Evolutionary conservation across 2,888 invertebrate genomes (phyloP).

Genomic region (Netelia melanura): DNA sequence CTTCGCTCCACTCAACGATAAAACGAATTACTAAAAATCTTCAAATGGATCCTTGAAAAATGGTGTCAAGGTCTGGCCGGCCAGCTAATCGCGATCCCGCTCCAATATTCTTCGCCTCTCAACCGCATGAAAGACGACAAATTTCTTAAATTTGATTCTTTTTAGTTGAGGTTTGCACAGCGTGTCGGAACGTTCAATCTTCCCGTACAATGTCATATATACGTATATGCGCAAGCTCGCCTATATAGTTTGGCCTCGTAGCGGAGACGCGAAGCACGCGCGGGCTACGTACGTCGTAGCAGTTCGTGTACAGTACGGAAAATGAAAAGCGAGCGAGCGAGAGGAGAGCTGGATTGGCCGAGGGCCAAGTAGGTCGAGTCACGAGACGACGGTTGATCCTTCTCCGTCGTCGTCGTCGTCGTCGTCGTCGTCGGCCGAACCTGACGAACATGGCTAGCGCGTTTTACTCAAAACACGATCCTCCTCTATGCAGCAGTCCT

Average conservation of each 20-base stretch:
- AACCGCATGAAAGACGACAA: no score
- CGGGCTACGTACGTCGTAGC: no score
- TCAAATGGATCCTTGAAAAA: no score
- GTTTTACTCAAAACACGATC: conserved; percentile 61
- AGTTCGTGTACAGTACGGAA: conserved; percentile 13
- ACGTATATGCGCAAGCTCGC: no score
- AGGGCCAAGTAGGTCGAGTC: conserved; percentile 61
- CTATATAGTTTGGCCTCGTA: no score
- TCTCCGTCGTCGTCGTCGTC: conserved; percentile 6
- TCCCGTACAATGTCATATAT: neutral
- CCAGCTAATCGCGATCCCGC: no score
- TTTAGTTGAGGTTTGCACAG: conserved; percentile 39
- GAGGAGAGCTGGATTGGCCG: conserved; percentile 39
- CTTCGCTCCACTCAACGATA: no score
- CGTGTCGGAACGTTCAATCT: conserved; percentile 23
- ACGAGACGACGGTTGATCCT: conserved; percentile 60
- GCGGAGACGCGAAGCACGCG: no score
- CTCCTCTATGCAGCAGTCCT: conserved; percentile 27
- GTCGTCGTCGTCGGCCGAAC: conserved; percentile 9
- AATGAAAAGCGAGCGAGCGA: conserved; percentile 42
- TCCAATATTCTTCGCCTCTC: no score
- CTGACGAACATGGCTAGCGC: conserved; percentile 58
- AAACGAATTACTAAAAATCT: no score
- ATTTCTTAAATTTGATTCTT: conserved; percentile 33
- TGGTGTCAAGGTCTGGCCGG: no score